Base-by-base conservation (phyloP, 1,140 invertebrate species). In the Helicorthomorpha holstii region DNA sequence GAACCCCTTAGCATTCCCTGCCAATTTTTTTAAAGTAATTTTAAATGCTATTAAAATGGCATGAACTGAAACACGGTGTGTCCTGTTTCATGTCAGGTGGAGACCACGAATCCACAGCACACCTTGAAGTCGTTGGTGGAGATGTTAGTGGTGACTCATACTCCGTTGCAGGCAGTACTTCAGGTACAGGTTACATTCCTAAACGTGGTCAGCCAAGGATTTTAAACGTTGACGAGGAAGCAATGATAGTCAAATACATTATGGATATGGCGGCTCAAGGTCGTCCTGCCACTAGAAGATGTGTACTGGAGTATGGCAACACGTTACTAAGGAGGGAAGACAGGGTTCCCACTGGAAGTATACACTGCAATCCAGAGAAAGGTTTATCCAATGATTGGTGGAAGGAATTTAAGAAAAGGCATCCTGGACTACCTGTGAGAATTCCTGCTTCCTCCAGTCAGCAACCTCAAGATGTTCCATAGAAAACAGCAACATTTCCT, bases 391-490 rank as follows among this genome's bases (percentile, higher is more conserved):
- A 52, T 34, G 51, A 52, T 23, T 52, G 51, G 51, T 52, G 51
- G 51, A 52, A 52, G 25, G 51, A 52, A 41, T 52, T 52, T 25
- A 52, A 52, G 27, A 52, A 52, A 25, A 47, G 51, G 27, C 51
- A 52, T 48, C 51, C 51, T 16, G 51, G 51, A 4, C 25, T 52
- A 7, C 51, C 51, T 10, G 38, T 52, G n/a, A 24, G 51, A 7
- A 4, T 21, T 7, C 25, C 44, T 19, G 44, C 44, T 21, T 46
- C 44, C 7, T 7, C 44, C 44, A 21, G 19, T 4, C 7, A 46
- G 4, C 44, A 46, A 7, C 29, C 16, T 34, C 29, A 34, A 34
- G 29, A 34, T 7, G 29, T 16, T 7, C 29, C 16, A 16, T 7
- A 7, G 29, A 16, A 7, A 34, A 34, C 29, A 34, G 29, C 16